Evolutionary conservation across 2,888 invertebrate species (phyloP).

Genomic region (Stegana nigrithorax): DNA sequence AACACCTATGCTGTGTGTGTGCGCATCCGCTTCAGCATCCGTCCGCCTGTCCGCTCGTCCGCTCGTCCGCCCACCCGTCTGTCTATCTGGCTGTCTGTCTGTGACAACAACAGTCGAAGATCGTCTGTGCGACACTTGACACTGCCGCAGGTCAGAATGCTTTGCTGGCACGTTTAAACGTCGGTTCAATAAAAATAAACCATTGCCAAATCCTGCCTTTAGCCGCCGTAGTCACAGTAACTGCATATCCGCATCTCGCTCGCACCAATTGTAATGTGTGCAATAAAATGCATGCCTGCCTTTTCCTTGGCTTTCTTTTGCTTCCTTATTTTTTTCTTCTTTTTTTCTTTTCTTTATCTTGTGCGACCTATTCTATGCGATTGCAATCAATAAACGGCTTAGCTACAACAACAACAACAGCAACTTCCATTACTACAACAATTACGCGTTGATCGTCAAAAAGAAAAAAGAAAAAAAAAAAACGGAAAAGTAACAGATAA

Average conservation of each 20-base stretch:
- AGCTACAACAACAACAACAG: too few species aligned
- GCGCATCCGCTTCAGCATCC: background rate
- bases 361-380: conserved; percentile 35
- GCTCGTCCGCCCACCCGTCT: background rate
- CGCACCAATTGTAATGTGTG: too few species aligned
- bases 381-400: conserved; percentile 61
- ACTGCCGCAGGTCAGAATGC: conserved; percentile 33
- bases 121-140: conserved; percentile 48
- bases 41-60: background rate
- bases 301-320: background rate
- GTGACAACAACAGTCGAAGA: too few species aligned
- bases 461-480: background rate
- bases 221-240: background rate
- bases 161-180: too few species aligned
- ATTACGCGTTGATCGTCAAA: background rate
- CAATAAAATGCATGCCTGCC: too few species aligned
- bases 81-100: background rate
- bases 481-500: conserved; percentile 22
- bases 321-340: background rate
- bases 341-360: background rate
- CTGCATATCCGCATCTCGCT: background rate
- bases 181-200: background rate
- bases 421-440: too few species aligned
- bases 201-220: conserved; percentile 11
- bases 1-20: conserved; percentile 43